These are phyloP conservation scores for Scaptomyza montana DNA, from an alignment of 1,140 invertebrate genomes.

Conservation along the genomic window DNA sequence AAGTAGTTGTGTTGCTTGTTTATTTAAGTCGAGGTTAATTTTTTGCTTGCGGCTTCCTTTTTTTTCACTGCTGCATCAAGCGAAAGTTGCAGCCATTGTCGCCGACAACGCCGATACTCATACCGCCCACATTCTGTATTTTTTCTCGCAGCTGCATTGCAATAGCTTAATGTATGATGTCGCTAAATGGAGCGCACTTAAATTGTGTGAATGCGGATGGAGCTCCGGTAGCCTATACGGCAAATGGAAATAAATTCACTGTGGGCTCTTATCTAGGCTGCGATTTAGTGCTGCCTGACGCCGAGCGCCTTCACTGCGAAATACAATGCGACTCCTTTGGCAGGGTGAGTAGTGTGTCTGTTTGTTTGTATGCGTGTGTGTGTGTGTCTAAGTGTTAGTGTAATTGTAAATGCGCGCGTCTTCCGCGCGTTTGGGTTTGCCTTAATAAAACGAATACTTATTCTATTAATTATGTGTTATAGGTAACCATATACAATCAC, in stretches of 20 bases:
- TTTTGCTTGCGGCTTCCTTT: conserved; percentile 31
- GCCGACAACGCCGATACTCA: conserved; percentile 14
- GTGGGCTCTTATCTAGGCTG: conserved; percentile 65
- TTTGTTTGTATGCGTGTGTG: neutral
- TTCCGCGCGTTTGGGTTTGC: conserved; percentile 1
- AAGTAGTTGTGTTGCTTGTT: neutral
- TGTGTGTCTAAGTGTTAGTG: neutral
- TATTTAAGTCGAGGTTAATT: conserved; percentile 11
- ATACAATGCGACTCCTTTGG: conserved; percentile 77
- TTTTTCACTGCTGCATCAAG: conserved; percentile 27
- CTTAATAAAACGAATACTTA: neutral
- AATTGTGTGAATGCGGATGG: conserved; percentile 60
- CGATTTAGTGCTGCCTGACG: conserved; percentile 59
- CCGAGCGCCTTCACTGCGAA: conserved; percentile 67
- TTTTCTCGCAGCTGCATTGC: conserved; percentile 43
- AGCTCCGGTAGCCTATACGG: conserved; percentile 29
- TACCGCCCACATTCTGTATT: conserved; percentile 29
- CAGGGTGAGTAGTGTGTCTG: conserved; percentile 60
- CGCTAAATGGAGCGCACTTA: conserved; percentile 70
- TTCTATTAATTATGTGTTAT: neutral
- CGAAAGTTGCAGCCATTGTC: conserved; percentile 42
- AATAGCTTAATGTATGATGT: conserved; percentile 57
- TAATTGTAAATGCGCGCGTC: conserved; percentile 23
- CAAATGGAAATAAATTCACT: conserved; percentile 73
- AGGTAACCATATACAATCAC: conserved; percentile 72